Percentiles rank a stretch among this genome's conserved stretches.
phyloP scores from a whole-genome alignment of 2,888 invertebrate species.

The Zonitis immaculata region DNA sequence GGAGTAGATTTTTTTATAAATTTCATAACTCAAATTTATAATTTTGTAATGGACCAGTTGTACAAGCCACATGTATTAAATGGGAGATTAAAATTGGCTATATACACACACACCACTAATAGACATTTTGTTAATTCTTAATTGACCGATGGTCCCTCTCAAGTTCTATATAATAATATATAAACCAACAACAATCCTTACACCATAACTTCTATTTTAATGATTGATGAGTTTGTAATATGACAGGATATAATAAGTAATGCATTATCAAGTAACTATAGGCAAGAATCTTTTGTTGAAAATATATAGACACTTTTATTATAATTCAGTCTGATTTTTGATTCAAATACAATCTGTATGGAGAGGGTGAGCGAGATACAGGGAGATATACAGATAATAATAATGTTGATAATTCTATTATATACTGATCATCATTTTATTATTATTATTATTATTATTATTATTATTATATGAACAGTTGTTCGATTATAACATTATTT shows the following conservation, averaged over 20 bases:
- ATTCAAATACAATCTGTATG: constrained; percentile 39
- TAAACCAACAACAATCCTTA: constrained; percentile 26
- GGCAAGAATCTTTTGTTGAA: constrained; percentile 33
- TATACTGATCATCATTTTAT: constrained; percentile 32
- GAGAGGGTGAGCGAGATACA: constrained; percentile 36
- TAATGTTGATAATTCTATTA: constrained; percentile 38
- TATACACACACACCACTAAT: too few relatives aligned
- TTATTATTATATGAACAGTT: too few relatives aligned
- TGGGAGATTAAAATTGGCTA: too few relatives aligned
- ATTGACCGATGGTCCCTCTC: constrained; percentile 41
- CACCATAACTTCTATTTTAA: constrained; percentile 28
- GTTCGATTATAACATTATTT: constrained; percentile 22
- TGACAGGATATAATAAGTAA: constrained; percentile 37
- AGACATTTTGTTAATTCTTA: constrained; percentile 26
- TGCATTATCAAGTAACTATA: constrained; percentile 32
- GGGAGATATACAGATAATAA: constrained; percentile 34
- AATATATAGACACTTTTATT: too few relatives aligned
- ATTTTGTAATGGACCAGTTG: too few relatives aligned
- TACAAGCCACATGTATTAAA: too few relatives aligned
- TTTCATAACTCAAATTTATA: too few relatives aligned
- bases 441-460: too few relatives aligned
- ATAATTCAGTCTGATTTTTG: constrained; percentile 32
- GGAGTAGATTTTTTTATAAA: too few relatives aligned
- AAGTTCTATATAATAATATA: constrained; percentile 36
- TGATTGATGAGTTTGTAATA: constrained; percentile 39